These are phyloP conservation scores for Cryptus viduatorius DNA, from an alignment of 2,888 invertebrate genomes.

Conservation along the genomic window DNA sequence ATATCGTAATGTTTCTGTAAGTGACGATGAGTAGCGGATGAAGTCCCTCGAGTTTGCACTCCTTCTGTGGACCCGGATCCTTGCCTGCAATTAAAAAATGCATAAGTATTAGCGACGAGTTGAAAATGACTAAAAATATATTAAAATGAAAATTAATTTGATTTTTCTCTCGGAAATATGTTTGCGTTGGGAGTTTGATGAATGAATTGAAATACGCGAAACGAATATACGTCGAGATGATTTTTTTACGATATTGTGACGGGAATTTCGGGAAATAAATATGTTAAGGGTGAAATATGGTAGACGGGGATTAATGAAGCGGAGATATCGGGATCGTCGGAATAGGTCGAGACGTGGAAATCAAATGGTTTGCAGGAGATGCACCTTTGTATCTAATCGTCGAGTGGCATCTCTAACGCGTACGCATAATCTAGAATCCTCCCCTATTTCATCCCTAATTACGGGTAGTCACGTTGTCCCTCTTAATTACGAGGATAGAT, in stretches of 20 bases:
- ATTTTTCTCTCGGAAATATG: too few species aligned
- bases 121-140: constrained; percentile 2
- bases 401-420: constrained; percentile 6
- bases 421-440: constrained; percentile 42
- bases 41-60: constrained; percentile 84
- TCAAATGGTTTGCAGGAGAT: neutral
- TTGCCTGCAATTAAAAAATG: constrained; percentile 76
- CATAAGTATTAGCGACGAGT: constrained; percentile 14
- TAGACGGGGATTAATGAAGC: too few species aligned
- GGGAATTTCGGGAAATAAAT: too few species aligned
- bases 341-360: constrained; percentile 12
- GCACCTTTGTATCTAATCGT: constrained; percentile 44
- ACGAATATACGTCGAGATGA: too few species aligned
- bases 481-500: constrained; percentile 57
- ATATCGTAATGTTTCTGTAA: constrained; percentile 84
- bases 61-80: constrained; percentile 78
- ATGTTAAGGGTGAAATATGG: too few species aligned
- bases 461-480: constrained; percentile 59
- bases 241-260: too few species aligned
- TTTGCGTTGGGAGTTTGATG: too few species aligned
- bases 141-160: too few species aligned
- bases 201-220: too few species aligned
- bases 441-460: constrained; percentile 52
- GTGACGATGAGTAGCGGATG: constrained; percentile 85
- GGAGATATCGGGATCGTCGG: neutral